A percentile compares a stretch with the other conserved stretches of the same genome.
Evolutionary conservation across 2,113 vertebrate genomes (phyloP).

Genomic region (Callipepla californica): DNA sequence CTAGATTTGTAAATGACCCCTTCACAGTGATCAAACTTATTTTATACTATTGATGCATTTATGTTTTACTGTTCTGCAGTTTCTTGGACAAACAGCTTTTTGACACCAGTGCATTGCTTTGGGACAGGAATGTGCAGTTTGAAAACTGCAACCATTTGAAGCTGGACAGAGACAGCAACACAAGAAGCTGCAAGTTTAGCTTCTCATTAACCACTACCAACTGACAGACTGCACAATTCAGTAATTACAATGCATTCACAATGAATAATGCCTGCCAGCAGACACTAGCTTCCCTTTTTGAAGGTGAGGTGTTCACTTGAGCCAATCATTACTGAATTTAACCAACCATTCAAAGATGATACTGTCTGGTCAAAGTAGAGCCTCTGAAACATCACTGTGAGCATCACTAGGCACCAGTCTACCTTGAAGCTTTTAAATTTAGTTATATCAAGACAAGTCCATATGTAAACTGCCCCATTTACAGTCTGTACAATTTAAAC

Average conservation of each 20-base stretch:
- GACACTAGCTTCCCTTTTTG: neutral
- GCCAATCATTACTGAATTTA: neutral
- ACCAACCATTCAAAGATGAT: slow-evolving; percentile 9
- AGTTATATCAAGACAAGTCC: neutral
- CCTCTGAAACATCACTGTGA: slow-evolving; percentile 33
- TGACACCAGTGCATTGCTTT: neutral
- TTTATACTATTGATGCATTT: neutral
- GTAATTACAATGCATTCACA: neutral
- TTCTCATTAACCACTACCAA: neutral
- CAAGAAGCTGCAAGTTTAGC: neutral
- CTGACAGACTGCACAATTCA: neutral
- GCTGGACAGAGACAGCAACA: slow-evolving; percentile 4
- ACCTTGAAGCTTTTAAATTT: slow-evolving; percentile 47
- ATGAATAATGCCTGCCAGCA: neutral
- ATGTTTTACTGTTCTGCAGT: neutral
- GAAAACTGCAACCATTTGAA: neutral
- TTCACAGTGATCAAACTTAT: slow-evolving; percentile 15
- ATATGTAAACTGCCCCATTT: slow-evolving; percentile 27
- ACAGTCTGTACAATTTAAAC: slow-evolving; percentile 25
- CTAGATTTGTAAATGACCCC: slow-evolving; percentile 22
- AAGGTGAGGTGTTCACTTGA: neutral
- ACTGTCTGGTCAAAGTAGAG: neutral
- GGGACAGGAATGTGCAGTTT: neutral
- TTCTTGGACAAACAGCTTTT: neutral
- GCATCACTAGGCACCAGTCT: slow-evolving; percentile 56